phyloP scores from a whole-genome alignment of 1,140 invertebrate genomes.

The Arctopsyche grandis region DNA sequence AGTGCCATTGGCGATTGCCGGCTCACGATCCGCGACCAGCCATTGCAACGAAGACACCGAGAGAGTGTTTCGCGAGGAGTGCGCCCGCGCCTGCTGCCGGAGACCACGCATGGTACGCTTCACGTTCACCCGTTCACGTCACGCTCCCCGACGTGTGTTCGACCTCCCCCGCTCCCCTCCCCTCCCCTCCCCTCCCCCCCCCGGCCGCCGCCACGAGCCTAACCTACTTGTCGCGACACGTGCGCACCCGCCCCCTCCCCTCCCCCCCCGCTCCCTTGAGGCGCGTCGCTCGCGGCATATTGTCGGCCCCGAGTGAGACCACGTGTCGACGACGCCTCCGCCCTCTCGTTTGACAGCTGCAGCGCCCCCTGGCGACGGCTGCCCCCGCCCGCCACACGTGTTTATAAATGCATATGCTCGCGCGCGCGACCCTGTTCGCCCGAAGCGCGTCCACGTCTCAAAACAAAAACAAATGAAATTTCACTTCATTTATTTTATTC shows the following conservation, averaged over 20 bases:
- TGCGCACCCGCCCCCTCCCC: not conserved
- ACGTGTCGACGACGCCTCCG: not conserved
- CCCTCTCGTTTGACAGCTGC: not conserved
- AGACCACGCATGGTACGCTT: too few relatives aligned
- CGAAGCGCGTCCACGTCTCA: too few relatives aligned
- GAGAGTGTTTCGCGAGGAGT: too few relatives aligned
- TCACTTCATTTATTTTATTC: too few relatives aligned
- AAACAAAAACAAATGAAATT: too few relatives aligned
- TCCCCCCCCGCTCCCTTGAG: not conserved
- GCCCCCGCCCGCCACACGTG: not conserved
- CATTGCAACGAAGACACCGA: not conserved
- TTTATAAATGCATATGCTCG: not conserved
- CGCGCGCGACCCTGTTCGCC: not conserved
- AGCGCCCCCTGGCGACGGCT: too few relatives aligned
- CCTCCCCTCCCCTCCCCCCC: not conserved
- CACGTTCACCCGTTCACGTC: not conserved
- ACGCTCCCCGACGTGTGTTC: not conserved
- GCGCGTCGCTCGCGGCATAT: too few relatives aligned
- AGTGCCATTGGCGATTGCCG: not conserved
- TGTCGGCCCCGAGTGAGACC: not conserved
- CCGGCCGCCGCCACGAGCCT: slow-evolving; percentile 2
- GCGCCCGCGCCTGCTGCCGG: not conserved
- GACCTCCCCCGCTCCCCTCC: not conserved
- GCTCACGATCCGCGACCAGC: not conserved
- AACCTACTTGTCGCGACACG: slow-evolving; percentile 28